phyloP scores from a whole-genome alignment of 64 coral and sea anemone species.

The Pocillopora verrucosa region DNA sequence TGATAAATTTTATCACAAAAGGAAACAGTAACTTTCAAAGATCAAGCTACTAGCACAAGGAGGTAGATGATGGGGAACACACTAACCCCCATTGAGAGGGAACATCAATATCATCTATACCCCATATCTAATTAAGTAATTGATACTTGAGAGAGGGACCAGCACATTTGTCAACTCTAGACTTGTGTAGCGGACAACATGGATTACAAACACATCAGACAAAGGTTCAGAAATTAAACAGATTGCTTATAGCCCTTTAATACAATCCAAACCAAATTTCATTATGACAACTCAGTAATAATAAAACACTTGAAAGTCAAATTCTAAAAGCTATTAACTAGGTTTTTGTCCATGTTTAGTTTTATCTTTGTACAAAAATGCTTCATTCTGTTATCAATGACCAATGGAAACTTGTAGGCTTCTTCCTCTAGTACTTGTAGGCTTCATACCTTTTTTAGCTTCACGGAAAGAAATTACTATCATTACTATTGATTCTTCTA shows the following conservation, averaged over 20 bases:
- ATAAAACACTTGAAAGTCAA: background rate
- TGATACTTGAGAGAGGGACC: too few species aligned
- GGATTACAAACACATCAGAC: background rate
- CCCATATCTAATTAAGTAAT: too few species aligned
- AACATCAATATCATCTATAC: too few species aligned
- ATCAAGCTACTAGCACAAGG: too few species aligned
- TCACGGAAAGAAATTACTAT: background rate
- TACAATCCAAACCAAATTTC: background rate
- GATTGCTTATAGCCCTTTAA: background rate
- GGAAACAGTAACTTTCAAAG: too few species aligned
- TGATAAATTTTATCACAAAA: too few species aligned
- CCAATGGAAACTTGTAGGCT: background rate
- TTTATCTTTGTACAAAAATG: slow-evolving; percentile 1
- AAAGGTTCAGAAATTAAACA: background rate
- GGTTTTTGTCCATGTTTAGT: background rate
- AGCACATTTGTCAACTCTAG: too few species aligned
- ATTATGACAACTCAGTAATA: background rate
- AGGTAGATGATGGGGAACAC: too few species aligned
- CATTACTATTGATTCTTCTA: background rate
- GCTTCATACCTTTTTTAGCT: too few species aligned
- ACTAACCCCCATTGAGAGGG: too few species aligned
- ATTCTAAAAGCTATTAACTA: background rate
- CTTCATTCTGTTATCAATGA: background rate
- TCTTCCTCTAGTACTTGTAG: background rate
- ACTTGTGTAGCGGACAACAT: background rate